Conservation (phyloP, 2,797 vertebrate species). For the Leptoclinus maculatus region DNA sequence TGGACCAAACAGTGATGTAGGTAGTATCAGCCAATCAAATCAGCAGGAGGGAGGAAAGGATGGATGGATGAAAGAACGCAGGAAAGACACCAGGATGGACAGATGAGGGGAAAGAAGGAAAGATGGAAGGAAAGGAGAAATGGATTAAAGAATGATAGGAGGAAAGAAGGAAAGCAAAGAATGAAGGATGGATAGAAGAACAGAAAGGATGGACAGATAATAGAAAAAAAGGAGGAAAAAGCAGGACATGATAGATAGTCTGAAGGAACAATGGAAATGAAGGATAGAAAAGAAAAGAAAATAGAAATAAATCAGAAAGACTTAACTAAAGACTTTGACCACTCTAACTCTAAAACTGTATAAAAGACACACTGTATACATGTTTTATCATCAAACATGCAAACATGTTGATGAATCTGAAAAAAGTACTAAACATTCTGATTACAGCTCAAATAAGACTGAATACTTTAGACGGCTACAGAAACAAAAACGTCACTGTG, state of each 20-base stretch:
- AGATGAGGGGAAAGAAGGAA: background rate
- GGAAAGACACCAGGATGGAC: background rate
- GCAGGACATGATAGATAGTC: background rate
- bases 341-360: background rate
- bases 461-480: background rate
- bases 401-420: background rate
- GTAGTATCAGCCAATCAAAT: conserved; percentile 12
- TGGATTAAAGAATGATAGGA: background rate
- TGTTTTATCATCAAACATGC: background rate
- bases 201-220: background rate
- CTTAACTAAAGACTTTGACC: background rate
- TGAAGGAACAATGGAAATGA: background rate
- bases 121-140: background rate
- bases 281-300: too few species aligned
- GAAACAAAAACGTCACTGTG: background rate
- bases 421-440: background rate
- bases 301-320: background rate
- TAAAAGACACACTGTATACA: background rate
- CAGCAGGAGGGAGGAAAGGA: background rate
- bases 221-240: background rate
- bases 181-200: background rate
- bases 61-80: background rate
- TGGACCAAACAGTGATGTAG: conserved; percentile 17
- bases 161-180: background rate
- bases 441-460: background rate